These are phyloP conservation scores for Peromyscus leucopus DNA, from an alignment of 2,113 vertebrate species.

Conservation along the genomic window DNA sequence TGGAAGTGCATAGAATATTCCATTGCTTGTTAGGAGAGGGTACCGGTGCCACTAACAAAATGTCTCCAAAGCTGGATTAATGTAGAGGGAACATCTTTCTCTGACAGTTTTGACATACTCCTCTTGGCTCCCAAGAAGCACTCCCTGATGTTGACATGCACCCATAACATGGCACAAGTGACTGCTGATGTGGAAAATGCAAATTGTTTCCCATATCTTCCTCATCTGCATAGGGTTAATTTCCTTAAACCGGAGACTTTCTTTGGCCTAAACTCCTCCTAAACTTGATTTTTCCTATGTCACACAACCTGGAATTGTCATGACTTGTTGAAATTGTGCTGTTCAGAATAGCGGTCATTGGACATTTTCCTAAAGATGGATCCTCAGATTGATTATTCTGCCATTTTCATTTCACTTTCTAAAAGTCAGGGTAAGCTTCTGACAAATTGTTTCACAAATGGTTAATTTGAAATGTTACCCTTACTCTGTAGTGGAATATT, in stretches of 20 bases:
- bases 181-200: not conserved
- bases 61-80: not conserved
- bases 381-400: not conserved
- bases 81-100: not conserved
- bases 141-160: not conserved
- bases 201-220: not conserved
- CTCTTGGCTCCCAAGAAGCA: not conserved
- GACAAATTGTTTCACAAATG: not conserved
- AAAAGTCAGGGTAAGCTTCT: not conserved
- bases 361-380: not conserved
- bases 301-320: not conserved
- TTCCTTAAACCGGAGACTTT: not conserved
- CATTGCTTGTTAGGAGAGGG: not conserved
- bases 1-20: not conserved
- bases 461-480: not conserved
- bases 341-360: not conserved
- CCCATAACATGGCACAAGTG: not conserved
- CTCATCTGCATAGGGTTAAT: not conserved
- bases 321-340: not conserved
- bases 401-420: not conserved
- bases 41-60: not conserved
- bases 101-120: not conserved
- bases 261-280: not conserved
- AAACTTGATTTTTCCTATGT: not conserved
- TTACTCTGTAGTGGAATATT: not conserved